Evolutionary conservation across 2,888 invertebrate genomes (phyloP), one percentile per base, ranked within the genome.

Genomic region (Selenia dentaria): DNA sequence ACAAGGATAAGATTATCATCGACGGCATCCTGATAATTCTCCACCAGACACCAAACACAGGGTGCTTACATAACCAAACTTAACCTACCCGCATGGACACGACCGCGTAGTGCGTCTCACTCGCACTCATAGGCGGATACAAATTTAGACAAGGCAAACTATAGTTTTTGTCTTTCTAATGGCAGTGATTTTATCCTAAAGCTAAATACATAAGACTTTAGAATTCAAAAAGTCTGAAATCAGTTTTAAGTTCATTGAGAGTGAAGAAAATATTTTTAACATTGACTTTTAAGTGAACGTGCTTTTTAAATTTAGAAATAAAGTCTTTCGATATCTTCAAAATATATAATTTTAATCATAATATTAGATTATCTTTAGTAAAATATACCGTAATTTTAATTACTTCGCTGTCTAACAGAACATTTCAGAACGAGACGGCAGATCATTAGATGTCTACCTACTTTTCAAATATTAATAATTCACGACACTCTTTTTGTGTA

Each of bases 21-120:
- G n/a, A n/a, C n/a, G n/a, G 1, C 22, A 22, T 35, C 28, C 25
- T 22, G 43, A 38, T 12, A 39, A 22, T 39, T 39, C 31, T 35
- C 42, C 29, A 33, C 32, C 46, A 36, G 12, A 27, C 53, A 29
- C 25, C 42, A 42, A 51, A 72, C 83, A 79, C 83, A 67, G 82
- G 84, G 83, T 83, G 85, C 81, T 83, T 80, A 84, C 85, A 65
- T 57, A 70, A 70, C 78, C 80, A 70, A 68, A 73, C 79, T 78
- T 75, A 82, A 71, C 75, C 81, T 82, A 82, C 59, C 71, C 77
- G 37, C 59, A 62, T 62, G 77, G 61, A 62, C 73, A 59, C 74
- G 67, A 64, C 70, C 73, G 71, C 74, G 67, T 62, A 43, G 52
- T 34, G 52, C 59, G 58, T 44, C 44, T 40, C 48, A 9, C 61